phyloP scores from a whole-genome alignment of 2,888 invertebrate species.

The Adelognathus sp. region DNA sequence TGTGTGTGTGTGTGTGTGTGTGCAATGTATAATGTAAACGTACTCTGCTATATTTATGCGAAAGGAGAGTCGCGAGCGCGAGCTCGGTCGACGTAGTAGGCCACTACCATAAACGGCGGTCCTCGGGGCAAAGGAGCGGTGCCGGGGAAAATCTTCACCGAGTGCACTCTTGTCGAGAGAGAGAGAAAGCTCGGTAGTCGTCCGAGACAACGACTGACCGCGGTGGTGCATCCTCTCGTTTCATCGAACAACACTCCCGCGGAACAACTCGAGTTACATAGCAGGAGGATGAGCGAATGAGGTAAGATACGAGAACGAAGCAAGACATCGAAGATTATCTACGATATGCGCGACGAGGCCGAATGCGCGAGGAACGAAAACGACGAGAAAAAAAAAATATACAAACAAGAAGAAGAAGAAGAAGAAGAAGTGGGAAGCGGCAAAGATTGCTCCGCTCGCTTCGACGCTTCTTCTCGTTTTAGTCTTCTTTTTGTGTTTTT shows the following conservation, averaged over 20 bases:
- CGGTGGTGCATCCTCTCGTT: neutral
- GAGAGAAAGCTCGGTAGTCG: neutral
- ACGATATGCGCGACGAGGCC: conserved; percentile 1
- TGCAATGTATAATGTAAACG: neutral
- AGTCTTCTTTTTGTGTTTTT: neutral
- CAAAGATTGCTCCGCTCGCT: conserved; percentile 35
- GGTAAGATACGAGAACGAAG: neutral
- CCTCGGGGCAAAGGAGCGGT: conserved; percentile 58
- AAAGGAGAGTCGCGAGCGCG: conserved; percentile 18
- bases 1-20: neutral
- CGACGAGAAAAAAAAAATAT: neutral
- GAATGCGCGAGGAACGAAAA: neutral
- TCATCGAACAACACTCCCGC: neutral
- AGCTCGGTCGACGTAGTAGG: conserved; percentile 65
- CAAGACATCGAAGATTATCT: conserved; percentile 32
- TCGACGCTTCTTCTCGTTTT: neutral
- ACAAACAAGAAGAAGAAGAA: neutral
- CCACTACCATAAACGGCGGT: conserved; percentile 73
- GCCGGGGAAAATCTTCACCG: conserved; percentile 48
- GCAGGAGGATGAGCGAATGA: neutral
- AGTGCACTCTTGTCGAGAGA: neutral
- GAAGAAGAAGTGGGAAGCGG: conserved; percentile 8
- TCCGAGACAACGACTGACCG: conserved; percentile 11
- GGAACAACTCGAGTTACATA: neutral
- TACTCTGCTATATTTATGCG: conserved; percentile 23